Evolutionary conservation across 2,888 invertebrate genomes (phyloP).

Genomic region (Stenodera caucasica): DNA sequence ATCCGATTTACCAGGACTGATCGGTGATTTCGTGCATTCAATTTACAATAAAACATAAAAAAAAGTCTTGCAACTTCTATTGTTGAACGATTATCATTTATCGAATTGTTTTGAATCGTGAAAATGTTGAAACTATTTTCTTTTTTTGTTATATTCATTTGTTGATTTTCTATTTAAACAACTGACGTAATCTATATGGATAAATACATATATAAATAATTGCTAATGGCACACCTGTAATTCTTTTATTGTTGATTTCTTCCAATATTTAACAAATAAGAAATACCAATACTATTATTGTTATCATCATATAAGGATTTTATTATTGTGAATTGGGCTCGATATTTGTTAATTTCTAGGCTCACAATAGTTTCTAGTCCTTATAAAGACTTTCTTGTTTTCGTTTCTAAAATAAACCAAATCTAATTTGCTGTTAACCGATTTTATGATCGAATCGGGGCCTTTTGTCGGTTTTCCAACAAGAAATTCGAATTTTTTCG

Average conservation of each 20-base stretch:
- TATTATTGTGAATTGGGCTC: no score
- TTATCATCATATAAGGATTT: no score
- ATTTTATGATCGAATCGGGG: no score
- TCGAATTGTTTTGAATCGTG: neutral
- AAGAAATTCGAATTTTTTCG: no score
- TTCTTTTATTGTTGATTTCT: neutral
- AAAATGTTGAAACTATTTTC: neutral
- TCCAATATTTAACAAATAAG: no score
- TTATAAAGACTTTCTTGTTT: no score
- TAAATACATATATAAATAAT: constrained; percentile 2
- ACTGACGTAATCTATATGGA: neutral
- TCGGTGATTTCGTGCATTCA: neutral
- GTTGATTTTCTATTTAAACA: neutral
- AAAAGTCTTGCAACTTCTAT: neutral
- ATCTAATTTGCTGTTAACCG: no score
- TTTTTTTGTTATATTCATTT: neutral
- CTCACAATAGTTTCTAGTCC: no score
- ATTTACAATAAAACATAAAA: neutral
- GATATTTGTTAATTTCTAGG: no score
- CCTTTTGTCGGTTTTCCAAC: no score
- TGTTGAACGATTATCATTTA: neutral
- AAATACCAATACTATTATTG: no score
- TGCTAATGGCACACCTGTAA: constrained; percentile 1
- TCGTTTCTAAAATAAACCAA: no score
- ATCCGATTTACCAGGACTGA: neutral